Evolutionary conservation across 2,113 vertebrate species (phyloP).

Genomic region (Xiphorhynchus elegans): DNA sequence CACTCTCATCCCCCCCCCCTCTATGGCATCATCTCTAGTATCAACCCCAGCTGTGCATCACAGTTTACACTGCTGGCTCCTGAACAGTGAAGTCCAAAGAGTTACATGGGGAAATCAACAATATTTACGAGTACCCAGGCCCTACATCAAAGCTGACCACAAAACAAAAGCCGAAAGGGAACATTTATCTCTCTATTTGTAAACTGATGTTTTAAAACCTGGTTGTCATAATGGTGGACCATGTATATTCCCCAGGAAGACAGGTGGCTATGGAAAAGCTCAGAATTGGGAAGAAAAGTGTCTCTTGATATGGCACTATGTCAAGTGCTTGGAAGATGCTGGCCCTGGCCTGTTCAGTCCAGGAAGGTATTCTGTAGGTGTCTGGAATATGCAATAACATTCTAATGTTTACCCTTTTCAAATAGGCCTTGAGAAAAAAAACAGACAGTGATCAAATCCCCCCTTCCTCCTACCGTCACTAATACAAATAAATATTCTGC

Average conservation of each 20-base stretch:
- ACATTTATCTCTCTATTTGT: neutral
- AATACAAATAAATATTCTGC: neutral
- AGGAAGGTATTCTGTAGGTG: neutral
- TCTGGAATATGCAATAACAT: neutral
- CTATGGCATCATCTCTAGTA: neutral
- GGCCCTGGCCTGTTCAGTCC: neutral
- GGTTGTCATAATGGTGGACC: neutral
- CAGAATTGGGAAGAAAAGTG: neutral
- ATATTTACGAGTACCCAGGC: neutral
- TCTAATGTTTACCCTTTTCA: neutral
- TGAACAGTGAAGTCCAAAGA: neutral
- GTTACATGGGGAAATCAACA: fast-evolving
- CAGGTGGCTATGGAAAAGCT: neutral
- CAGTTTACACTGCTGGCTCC: neutral
- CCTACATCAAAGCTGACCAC: neutral
- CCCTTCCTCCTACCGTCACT: neutral
- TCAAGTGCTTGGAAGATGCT: neutral
- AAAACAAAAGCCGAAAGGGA: neutral
- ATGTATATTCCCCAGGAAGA: neutral
- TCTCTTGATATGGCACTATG: neutral
- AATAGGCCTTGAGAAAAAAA: neutral
- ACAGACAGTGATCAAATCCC: neutral
- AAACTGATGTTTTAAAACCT: neutral
- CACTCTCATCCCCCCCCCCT: neutral
- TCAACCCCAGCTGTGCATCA: neutral